A percentile compares a stretch with the other conserved stretches of the same genome.
Conservation (phyloP, 2,888 invertebrate species). For the Synergus umbraculus region DNA sequence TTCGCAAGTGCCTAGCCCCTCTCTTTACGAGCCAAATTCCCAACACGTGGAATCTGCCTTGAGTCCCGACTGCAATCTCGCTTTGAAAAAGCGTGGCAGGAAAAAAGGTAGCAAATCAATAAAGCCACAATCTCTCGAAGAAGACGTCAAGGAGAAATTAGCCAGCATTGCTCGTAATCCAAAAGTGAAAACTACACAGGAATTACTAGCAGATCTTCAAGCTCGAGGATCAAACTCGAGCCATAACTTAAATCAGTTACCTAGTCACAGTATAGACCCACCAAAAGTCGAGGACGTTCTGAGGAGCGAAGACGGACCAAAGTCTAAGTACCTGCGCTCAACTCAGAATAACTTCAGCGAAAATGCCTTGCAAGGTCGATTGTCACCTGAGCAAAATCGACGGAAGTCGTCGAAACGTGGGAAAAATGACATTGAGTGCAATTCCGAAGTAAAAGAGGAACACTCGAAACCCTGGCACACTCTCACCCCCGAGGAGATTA, state of each 20-base stretch:
- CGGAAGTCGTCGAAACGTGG: constrained; percentile 45
- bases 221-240: constrained; percentile 78
- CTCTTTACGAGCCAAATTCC: constrained; percentile 57
- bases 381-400: constrained; percentile 45
- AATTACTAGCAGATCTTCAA: constrained; percentile 88
- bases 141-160: constrained; percentile 80
- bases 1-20: constrained; percentile 79
- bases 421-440: constrained; percentile 41
- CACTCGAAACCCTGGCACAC: constrained; percentile 61
- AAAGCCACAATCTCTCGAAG: constrained; percentile 78
- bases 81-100: constrained; percentile 80
- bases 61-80: constrained; percentile 35
- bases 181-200: constrained; percentile 88
- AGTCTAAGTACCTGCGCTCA: constrained; percentile 71
- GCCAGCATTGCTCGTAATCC: constrained; percentile 81
- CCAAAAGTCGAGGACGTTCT: constrained; percentile 73
- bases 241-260: constrained; percentile 59
- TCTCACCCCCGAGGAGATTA: constrained; percentile 81
- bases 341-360: constrained; percentile 61
- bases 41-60: constrained; percentile 28
- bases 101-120: constrained; percentile 81
- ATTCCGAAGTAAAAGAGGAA: constrained; percentile 51
- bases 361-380: constrained; percentile 52
- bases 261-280: constrained; percentile 72
- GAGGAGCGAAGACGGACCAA: constrained; percentile 73